Conservation (phyloP, 2,113 vertebrate species). For the Ciconia maguari region DNA sequence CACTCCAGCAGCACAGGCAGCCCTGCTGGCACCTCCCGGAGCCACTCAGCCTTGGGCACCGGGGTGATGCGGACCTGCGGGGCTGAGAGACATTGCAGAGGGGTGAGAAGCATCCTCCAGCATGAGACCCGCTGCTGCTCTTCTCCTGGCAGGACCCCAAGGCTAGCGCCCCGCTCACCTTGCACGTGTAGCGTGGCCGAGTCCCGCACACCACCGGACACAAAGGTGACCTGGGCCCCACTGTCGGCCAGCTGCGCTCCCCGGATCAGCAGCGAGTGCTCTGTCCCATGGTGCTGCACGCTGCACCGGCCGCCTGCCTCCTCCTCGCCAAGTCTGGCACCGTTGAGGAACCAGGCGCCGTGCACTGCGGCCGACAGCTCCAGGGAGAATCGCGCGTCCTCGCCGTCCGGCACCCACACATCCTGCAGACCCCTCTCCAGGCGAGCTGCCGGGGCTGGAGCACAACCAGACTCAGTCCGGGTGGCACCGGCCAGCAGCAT, state of each 20-base stretch:
- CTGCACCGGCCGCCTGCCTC: constrained; percentile 71
- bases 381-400: constrained; percentile 86
- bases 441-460: constrained; percentile 84
- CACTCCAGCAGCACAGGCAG: constrained; percentile 89
- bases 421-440: constrained; percentile 87
- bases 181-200: constrained; percentile 87
- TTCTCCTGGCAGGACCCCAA: background rate
- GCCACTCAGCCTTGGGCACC: background rate
- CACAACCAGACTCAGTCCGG: background rate
- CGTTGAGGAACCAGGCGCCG: constrained; percentile 87
- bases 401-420: constrained; percentile 75
- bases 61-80: background rate
- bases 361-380: constrained; percentile 85
- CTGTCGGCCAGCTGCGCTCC: constrained; percentile 78
- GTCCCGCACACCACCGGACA: constrained; percentile 82
- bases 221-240: constrained; percentile 85
- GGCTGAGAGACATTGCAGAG: background rate
- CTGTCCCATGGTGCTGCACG: constrained; percentile 69
- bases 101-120: background rate
- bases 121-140: background rate
- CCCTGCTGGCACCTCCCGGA: background rate
- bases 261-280: constrained; percentile 83
- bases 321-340: constrained; percentile 75
- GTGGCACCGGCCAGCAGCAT: background rate
- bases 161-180: constrained; percentile 67